phyloP scores from a whole-genome alignment of 2,113 vertebrate species.

The Carlito syrichta region DNA sequence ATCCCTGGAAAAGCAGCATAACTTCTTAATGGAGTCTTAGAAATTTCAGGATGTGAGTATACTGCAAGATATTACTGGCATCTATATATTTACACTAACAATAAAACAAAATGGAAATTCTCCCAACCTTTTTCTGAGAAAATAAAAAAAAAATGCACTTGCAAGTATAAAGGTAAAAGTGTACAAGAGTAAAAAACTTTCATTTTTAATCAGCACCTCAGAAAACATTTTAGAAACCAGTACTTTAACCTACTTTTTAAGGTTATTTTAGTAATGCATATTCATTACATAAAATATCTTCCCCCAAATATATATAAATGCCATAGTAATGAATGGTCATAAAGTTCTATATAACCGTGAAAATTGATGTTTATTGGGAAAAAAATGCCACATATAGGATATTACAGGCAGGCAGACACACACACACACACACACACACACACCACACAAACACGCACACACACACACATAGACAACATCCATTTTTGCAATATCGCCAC shows the following conservation, averaged over 20 bases:
- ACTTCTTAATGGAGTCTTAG: constrained; percentile 61
- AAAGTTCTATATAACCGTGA: not conserved
- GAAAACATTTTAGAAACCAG: not conserved
- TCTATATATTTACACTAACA: constrained; percentile 42
- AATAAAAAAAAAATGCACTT: constrained; percentile 65
- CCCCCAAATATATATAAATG: not conserved
- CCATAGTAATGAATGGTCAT: not conserved
- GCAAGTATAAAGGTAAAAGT: constrained; percentile 56
- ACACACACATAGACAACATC: not conserved
- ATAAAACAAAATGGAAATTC: constrained; percentile 69
- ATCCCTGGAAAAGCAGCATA: constrained; percentile 44
- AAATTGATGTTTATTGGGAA: not conserved
- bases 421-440: not conserved
- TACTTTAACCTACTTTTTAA: not conserved
- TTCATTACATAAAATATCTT: not conserved
- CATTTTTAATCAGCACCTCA: not conserved
- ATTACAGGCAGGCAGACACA: not conserved
- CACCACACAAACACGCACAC: not conserved
- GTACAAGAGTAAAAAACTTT: constrained; percentile 48
- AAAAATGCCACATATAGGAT: not conserved
- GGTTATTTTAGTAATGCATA: not conserved
- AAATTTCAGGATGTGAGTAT: not conserved
- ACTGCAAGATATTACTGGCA: constrained; percentile 50
- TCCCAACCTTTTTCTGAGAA: constrained; percentile 54
- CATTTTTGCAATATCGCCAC: not conserved